Percentiles rank a stretch among this genome's conserved stretches.
These are phyloP conservation scores for Chironomus striatipennis DNA, from an alignment of 1,140 invertebrate species.

Conservation along the genomic window DNA sequence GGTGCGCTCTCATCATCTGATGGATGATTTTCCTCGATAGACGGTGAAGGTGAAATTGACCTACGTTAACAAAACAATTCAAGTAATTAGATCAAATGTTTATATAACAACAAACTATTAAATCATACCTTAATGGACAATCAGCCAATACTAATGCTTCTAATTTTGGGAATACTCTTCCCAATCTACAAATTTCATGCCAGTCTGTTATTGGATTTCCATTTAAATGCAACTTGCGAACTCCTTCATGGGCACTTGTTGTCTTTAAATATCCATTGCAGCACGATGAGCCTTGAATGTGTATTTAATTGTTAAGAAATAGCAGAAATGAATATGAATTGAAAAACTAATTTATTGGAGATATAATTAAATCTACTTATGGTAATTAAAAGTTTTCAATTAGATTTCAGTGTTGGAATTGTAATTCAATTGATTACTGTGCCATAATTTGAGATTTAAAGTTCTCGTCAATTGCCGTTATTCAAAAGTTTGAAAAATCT, in stretches of 20 bases:
- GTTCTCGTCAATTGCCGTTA: too few relatives aligned
- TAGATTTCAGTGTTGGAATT: too few relatives aligned
- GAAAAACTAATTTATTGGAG: too few relatives aligned
- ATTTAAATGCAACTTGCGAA: constrained; percentile 71
- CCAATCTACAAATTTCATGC: constrained; percentile 73
- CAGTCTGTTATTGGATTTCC: constrained; percentile 75
- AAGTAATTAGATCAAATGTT: neutral
- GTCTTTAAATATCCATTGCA: constrained; percentile 30
- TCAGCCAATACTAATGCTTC: constrained; percentile 78
- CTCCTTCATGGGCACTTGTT: constrained; percentile 46
- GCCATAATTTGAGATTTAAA: too few relatives aligned
- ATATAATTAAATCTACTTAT: too few relatives aligned
- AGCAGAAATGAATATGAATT: too few relatives aligned
- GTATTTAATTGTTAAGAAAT: neutral
- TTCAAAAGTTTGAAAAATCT: too few relatives aligned
- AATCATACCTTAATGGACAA: constrained; percentile 52
- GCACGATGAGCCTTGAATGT: constrained; percentile 17
- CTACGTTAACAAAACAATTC: neutral
- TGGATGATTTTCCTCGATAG: constrained; percentile 30
- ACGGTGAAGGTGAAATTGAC: constrained; percentile 24
- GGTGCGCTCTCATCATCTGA: constrained; percentile 35
- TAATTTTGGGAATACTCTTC: constrained; percentile 72
- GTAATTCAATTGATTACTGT: too few relatives aligned
- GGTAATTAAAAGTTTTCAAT: too few relatives aligned
- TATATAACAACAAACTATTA: neutral